Evolutionary conservation across 2,113 vertebrate species (phyloP).

Genomic region (Circaetus gallicus): DNA sequence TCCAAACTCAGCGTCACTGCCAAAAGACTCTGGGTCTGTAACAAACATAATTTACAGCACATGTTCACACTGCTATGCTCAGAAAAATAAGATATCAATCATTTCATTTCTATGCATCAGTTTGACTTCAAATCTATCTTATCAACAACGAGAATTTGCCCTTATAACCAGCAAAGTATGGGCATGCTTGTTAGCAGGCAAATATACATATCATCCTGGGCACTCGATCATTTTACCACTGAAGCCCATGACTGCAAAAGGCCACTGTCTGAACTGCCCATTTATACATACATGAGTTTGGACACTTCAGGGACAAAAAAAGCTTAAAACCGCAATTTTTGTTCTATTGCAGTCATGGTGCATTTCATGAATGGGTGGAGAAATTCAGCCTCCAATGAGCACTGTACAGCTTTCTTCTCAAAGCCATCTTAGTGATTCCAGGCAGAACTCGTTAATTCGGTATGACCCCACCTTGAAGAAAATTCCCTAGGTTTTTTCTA

Average conservation of each 20-base stretch:
- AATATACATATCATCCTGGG: accelerated
- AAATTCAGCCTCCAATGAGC: background rate
- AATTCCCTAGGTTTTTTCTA: background rate
- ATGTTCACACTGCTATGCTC: background rate
- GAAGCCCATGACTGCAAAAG: background rate
- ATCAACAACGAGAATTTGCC: background rate
- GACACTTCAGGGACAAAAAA: background rate
- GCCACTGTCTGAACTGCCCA: background rate
- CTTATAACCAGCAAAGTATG: background rate
- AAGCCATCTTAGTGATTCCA: background rate
- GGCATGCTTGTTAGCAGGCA: background rate
- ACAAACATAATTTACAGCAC: slow-evolving; percentile 13
- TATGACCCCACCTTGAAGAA: background rate
- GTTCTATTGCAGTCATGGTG: background rate
- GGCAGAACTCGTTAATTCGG: background rate
- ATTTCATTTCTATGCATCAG: background rate
- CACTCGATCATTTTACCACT: accelerated
- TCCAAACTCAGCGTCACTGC: background rate
- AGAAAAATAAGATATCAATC: slow-evolving; percentile 1
- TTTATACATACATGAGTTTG: accelerated
- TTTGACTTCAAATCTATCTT: background rate
- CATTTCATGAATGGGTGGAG: background rate
- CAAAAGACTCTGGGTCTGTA: slow-evolving; percentile 18
- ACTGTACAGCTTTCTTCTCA: background rate
- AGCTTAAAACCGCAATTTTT: background rate